Conservation (phyloP, 2,797 vertebrate species). For the Chlorospingus semifuscus region DNA sequence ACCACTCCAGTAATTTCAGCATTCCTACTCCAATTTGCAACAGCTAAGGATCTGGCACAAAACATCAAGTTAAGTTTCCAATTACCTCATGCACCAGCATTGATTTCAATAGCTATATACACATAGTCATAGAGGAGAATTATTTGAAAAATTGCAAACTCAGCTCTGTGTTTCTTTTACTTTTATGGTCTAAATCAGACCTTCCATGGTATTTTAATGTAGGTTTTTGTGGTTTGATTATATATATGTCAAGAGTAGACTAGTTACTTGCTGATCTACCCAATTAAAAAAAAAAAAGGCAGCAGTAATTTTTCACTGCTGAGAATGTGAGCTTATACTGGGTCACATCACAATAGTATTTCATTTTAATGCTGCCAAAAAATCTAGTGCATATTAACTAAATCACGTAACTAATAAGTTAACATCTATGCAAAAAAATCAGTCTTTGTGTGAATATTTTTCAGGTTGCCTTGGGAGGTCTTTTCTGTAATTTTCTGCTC, state of each 20-base stretch:
- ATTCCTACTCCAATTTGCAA: constrained; percentile 57
- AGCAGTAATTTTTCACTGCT: not conserved
- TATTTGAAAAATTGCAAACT: constrained; percentile 57
- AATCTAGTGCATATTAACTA: not conserved
- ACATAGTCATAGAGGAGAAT: constrained; percentile 17
- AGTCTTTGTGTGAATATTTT: not conserved
- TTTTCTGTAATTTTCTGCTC: not conserved
- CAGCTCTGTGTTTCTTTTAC: constrained; percentile 36
- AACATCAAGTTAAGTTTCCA: constrained; percentile 52
- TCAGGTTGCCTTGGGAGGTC: not conserved
- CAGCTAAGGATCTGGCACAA: constrained; percentile 57
- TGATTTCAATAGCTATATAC: constrained; percentile 51
- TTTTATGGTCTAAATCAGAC: constrained; percentile 54
- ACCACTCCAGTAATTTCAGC: constrained; percentile 47
- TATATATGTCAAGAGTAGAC: constrained; percentile 15
- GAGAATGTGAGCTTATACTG: not conserved
- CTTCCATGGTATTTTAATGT: constrained; percentile 29
- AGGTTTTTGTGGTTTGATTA: constrained; percentile 64
- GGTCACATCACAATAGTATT: not conserved
- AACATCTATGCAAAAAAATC: not conserved
- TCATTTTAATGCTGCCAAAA: not conserved
- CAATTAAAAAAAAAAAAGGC: not conserved
- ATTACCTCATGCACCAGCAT: constrained; percentile 59
- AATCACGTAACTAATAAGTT: not conserved
- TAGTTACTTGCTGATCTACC: not conserved